Base-by-base conservation (phyloP, 53 echinoderm and acorn worm species). In the Astropecten irregularis region DNA sequence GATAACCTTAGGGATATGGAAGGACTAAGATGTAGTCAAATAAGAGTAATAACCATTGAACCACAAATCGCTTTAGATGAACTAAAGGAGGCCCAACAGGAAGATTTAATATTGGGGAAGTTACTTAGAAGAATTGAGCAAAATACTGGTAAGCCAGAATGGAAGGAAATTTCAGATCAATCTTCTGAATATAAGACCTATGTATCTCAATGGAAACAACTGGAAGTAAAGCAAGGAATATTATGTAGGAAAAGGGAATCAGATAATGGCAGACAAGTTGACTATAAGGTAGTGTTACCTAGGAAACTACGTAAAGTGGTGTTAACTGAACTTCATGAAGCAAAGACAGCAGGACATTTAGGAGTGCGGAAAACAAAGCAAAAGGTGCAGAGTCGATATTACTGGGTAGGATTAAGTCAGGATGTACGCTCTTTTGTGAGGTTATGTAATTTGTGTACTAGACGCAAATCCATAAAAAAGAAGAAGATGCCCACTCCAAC, bases 151-250 rank as follows among this genome's bases (percentile, higher is more conserved):
- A 30, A 18, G 33, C 85, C 63, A 13, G 31, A 33, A 53, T 37
- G 65, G 76, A 56, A 61, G 9, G 63, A 34, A 28, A 18, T 52
- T 9, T 54, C 50, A 16, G 31, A 20, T n/a, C 21, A 40, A 27
- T 51, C 66, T 26, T 7, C 47, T 33, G 66, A 39, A 22, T 23
- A 40, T 10, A 74, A 85, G 38, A 49, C 37, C 1, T 85, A 74
- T 64, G 67, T 66, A 67, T 21, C 31, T 9, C 60, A 81, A 0
- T 81, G 82, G 82, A 48, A 64, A 19, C 82, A 60, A 26, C 48
- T 81, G 13, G 13, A 18, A 40, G 19, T 70, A 23, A 70, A 5
- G n/a, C 3, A 70, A 10, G 71, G 49, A 7, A 44, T 70, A 20
- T 47, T 70, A 1, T 40, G 22, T 19, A 16, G 46, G 9, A 42